phyloP scores from a whole-genome alignment of 1,140 invertebrate species.

The Tachypleus tridentatus region DNA sequence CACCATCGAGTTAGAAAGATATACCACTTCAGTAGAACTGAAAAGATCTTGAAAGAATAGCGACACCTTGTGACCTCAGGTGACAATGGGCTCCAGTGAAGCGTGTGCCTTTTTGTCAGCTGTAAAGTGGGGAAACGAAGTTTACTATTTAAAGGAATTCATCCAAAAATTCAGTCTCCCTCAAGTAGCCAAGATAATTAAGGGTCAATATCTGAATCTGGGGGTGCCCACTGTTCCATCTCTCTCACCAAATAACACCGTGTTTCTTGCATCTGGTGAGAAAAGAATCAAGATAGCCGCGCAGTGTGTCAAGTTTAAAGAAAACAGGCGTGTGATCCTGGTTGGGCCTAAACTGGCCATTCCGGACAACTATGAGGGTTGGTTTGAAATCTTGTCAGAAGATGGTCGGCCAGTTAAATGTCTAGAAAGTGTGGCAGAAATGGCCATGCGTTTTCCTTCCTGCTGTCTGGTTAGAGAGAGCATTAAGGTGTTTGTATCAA shows the following conservation, averaged over 20 bases:
- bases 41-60: no score
- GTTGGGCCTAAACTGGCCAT: constrained; percentile 72
- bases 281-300: constrained; percentile 66
- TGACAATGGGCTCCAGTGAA: constrained; percentile 7
- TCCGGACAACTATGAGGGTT: constrained; percentile 80
- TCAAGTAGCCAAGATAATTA: constrained; percentile 74
- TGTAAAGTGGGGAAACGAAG: constrained; percentile 64
- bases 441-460: constrained; percentile 60
- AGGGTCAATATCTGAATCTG: constrained; percentile 78
- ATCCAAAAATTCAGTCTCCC: constrained; percentile 64
- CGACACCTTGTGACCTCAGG: no score
- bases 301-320: constrained; percentile 83
- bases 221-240: constrained; percentile 72
- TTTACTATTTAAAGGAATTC: constrained; percentile 62
- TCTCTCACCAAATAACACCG: constrained; percentile 66
- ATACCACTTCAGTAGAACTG: no score
- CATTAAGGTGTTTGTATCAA: constrained; percentile 54
- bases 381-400: constrained; percentile 86
- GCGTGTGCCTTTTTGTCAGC: constrained; percentile 25
- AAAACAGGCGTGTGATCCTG: constrained; percentile 56
- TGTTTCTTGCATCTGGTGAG: constrained; percentile 67
- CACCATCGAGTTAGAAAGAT: no score
- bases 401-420: constrained; percentile 80
- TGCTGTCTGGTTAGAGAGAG: constrained; percentile 73
- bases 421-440: constrained; percentile 72